A percentile compares a stretch with the other conserved stretches of the same genome.
phyloP scores from a whole-genome alignment of 2,113 vertebrate genomes.

The Clupea harengus region DNA sequence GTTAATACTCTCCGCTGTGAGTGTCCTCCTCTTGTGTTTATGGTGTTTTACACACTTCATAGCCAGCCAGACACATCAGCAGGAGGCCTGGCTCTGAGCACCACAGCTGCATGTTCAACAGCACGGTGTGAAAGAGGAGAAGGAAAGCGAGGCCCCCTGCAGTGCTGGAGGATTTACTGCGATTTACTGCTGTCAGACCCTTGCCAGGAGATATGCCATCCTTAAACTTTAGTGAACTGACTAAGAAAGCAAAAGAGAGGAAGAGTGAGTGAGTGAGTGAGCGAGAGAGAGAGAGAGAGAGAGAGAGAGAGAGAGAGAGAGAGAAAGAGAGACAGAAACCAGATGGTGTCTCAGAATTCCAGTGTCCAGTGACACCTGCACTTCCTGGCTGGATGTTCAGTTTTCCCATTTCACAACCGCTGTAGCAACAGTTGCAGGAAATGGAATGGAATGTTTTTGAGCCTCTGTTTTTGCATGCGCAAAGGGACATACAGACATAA shows the following conservation, averaged over 20 bases:
- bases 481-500: background rate
- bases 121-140: background rate
- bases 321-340: background rate
- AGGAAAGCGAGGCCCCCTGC: slow-evolving; percentile 18
- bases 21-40: background rate
- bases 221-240: background rate
- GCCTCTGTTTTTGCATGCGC: background rate
- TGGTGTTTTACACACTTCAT: background rate
- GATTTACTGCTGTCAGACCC: background rate
- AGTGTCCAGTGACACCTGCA: background rate
- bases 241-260: background rate
- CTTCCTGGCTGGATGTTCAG: slow-evolving; percentile 9
- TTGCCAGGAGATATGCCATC: background rate
- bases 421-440: slow-evolving; percentile 16
- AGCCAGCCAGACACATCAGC: background rate
- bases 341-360: background rate
- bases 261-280: background rate
- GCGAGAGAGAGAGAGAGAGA: background rate
- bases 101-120: background rate
- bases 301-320: background rate
- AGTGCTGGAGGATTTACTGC: slow-evolving; percentile 26
- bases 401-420: slow-evolving; percentile 6
- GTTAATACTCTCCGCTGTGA: background rate
- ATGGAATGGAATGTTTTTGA: background rate
- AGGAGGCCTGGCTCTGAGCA: background rate